These are phyloP conservation scores for Petrolisthes cinctipes DNA, from an alignment of 2,888 invertebrate genomes.

Conservation along the genomic window DNA sequence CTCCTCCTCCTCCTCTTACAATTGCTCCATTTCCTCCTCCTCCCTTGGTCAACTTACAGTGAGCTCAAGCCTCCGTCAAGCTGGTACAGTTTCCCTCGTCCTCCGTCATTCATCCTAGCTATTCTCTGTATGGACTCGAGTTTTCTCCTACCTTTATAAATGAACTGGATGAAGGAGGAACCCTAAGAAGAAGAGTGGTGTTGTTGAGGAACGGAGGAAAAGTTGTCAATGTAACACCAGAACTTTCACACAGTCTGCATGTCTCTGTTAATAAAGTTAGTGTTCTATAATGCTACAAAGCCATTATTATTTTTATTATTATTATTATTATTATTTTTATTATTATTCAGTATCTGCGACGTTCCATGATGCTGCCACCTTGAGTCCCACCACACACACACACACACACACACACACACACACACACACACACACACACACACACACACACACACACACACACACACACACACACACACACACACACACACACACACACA, in stretches of 20 bases:
- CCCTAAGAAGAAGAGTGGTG: not conserved
- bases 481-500: not conserved
- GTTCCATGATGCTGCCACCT: not conserved
- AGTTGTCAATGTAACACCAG: not conserved
- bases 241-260: not conserved
- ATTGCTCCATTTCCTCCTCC: not conserved
- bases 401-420: constrained; percentile 5
- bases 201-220: not conserved
- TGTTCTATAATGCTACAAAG: too few species aligned
- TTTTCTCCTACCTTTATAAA: too few species aligned
- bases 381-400: not conserved
- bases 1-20: too few species aligned
- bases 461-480: constrained; percentile 7
- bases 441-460: not conserved
- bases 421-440: not conserved
- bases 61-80: too few species aligned
- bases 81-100: too few species aligned
- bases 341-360: not conserved
- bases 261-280: not conserved
- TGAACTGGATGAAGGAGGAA: too few species aligned
- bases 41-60: not conserved
- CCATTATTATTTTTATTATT: constrained; percentile 6
- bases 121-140: too few species aligned
- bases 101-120: too few species aligned
- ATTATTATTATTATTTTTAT: constrained; percentile 7